phyloP scores from a whole-genome alignment of 2,888 invertebrate species.

The Disparrhopalites patrizii region DNA sequence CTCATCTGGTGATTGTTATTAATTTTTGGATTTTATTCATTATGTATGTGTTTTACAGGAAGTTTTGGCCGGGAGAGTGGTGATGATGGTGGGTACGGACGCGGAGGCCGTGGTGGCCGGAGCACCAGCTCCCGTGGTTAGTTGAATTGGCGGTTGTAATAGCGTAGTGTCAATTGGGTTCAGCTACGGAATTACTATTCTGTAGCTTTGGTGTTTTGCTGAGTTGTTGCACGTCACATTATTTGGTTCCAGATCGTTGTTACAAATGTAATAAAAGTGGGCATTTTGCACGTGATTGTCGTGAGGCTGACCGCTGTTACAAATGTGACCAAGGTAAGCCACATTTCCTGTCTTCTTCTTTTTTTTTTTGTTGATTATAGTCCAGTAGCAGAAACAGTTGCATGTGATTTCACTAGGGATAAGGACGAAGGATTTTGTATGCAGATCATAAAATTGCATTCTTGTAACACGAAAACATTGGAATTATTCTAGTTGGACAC shows the following conservation, averaged over 20 bases:
- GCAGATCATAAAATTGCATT: neutral
- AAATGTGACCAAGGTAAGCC: conserved; percentile 20
- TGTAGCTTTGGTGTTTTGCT: too few relatives aligned
- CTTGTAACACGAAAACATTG: neutral
- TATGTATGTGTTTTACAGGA: too few relatives aligned
- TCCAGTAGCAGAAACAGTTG: neutral
- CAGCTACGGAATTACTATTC: too few relatives aligned
- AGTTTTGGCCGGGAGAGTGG: too few relatives aligned
- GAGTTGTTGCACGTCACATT: neutral
- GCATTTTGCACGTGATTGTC: conserved; percentile 23
- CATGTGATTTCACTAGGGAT: neutral
- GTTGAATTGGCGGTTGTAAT: neutral
- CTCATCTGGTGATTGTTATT: too few relatives aligned
- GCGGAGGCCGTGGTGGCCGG: conserved; percentile 4
- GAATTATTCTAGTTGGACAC: conserved; percentile 8
- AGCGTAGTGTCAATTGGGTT: neutral
- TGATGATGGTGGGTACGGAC: conserved; percentile 10
- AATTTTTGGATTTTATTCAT: too few relatives aligned
- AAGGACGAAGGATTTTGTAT: neutral
- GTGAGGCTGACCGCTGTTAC: conserved; percentile 24
- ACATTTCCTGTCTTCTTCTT: neutral
- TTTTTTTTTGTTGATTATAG: too few relatives aligned
- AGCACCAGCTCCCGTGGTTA: conserved; percentile 12
- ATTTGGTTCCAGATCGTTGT: conserved; percentile 9
- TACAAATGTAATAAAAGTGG: conserved; percentile 19